A percentile compares a stretch with the other conserved stretches of the same genome.
Evolutionary conservation across 2,888 invertebrate species (phyloP).

Genomic region (Ceratothoa steindachneri): DNA sequence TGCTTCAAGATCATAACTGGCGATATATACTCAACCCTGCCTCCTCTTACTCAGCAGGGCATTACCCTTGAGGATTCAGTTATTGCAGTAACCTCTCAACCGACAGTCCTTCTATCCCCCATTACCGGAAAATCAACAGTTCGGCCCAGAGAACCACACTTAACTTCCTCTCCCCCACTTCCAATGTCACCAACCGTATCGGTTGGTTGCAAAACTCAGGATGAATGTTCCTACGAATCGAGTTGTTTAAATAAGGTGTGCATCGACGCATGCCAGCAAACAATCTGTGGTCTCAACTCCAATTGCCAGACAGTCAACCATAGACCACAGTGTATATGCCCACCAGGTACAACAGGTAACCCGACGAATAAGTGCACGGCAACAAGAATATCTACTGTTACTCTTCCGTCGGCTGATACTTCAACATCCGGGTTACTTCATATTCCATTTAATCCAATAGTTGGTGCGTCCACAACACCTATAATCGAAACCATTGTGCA

Average conservation of each 20-base stretch:
- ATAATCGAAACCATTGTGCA: too few species aligned
- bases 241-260: constrained; percentile 37
- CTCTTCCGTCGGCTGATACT: too few species aligned
- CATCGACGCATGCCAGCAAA: constrained; percentile 67
- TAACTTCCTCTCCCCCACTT: neutral
- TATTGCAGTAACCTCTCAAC: neutral
- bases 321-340: constrained; percentile 79
- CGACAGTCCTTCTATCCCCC: neutral
- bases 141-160: neutral
- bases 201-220: constrained; percentile 23
- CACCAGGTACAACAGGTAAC: constrained; percentile 59
- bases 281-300: constrained; percentile 76
- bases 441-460: too few species aligned
- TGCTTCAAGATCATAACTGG: constrained; percentile 40
- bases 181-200: neutral
- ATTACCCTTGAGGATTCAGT: neutral
- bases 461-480: too few species aligned
- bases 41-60: constrained; percentile 15
- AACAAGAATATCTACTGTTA: too few species aligned
- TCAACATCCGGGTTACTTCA: too few species aligned
- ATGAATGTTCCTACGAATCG: constrained; percentile 32
- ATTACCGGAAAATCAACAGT: constrained; percentile 13
- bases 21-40: neutral
- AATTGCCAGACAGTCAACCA: constrained; percentile 76
- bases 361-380: constrained; percentile 41